Evolutionary conservation across 2,113 vertebrate species (phyloP).

Genomic region (Halcyon malimbica): DNA sequence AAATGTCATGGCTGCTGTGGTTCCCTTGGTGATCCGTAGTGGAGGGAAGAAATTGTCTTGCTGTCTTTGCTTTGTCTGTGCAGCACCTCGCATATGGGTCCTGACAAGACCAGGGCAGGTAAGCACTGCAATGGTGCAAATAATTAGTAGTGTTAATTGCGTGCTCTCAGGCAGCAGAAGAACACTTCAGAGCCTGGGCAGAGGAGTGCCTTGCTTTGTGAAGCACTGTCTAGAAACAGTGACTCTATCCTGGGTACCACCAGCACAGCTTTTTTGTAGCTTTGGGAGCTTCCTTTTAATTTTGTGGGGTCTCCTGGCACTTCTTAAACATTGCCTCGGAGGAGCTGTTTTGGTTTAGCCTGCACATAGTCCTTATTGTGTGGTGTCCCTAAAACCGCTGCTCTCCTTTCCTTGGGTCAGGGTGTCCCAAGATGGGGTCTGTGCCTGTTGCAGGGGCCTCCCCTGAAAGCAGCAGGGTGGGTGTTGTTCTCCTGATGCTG

Average conservation of each 20-base stretch:
- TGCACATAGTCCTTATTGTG: accelerated
- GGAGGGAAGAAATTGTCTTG: neutral
- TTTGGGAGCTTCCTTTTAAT: neutral
- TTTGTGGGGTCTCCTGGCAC: neutral
- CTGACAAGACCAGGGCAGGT: neutral
- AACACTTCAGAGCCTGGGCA: neutral
- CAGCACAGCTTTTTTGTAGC: neutral
- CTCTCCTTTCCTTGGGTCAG: neutral
- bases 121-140: neutral
- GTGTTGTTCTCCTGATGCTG: neutral
- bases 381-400: neutral
- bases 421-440: neutral
- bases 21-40: neutral
- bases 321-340: neutral
- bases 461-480: neutral
- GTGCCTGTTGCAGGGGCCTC: neutral
- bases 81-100: neutral
- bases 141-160: neutral
- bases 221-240: neutral
- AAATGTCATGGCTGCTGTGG: neutral
- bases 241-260: no score
- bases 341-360: neutral
- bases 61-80: neutral
- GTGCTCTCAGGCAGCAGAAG: neutral
- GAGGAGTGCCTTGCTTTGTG: neutral